A percentile compares a stretch with the other conserved stretches of the same genome.
These are phyloP conservation scores for Phasia obesa DNA, from an alignment of 2,888 invertebrate species.

Conservation along the genomic window DNA sequence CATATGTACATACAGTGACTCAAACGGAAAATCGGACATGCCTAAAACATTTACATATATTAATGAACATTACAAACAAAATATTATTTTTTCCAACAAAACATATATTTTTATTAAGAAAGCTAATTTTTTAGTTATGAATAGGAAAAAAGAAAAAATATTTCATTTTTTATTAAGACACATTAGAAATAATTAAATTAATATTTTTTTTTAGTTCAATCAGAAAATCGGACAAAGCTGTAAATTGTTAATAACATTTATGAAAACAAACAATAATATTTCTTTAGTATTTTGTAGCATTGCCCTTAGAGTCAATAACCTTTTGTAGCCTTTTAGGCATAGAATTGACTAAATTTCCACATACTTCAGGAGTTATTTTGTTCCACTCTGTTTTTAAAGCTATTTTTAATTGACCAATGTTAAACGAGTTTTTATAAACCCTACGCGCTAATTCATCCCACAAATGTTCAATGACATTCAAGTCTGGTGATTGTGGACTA, in stretches of 20 bases:
- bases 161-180: too few relatives aligned
- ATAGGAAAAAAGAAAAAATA: too few relatives aligned
- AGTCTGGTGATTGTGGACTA: too few relatives aligned
- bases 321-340: not conserved
- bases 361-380: not conserved
- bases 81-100: too few relatives aligned
- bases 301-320: slow-evolving; percentile 4
- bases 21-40: too few relatives aligned
- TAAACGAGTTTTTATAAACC: not conserved
- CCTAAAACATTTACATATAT: too few relatives aligned
- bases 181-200: too few relatives aligned
- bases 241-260: not conserved
- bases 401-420: not conserved
- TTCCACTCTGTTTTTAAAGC: not conserved
- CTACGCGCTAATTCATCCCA: slow-evolving; percentile 4
- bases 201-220: not conserved
- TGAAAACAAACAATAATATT: not conserved
- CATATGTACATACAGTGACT: too few relatives aligned
- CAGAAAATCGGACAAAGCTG: not conserved
- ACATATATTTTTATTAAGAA: too few relatives aligned
- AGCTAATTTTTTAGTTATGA: too few relatives aligned
- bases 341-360: slow-evolving; percentile 16
- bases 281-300: slow-evolving; percentile 4
- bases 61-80: too few relatives aligned
- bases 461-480: slow-evolving; percentile 7